Base-by-base conservation (phyloP, 2,113 vertebrate genomes). In the Oreochromis niloticus region DNA sequence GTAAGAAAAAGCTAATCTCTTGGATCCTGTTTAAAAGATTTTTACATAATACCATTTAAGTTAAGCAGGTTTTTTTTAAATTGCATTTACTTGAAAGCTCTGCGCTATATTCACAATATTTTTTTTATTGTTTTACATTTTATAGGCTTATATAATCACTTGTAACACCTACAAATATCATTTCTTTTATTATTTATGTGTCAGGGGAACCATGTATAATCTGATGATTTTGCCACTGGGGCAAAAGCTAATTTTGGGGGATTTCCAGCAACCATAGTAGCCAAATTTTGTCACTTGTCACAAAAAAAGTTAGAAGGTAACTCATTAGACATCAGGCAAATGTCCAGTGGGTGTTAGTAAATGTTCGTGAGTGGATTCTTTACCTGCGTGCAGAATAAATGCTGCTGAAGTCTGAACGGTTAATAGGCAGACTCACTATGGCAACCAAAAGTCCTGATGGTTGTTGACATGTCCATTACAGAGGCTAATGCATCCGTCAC, bases 171-270 rank as follows among this genome's bases (percentile, higher is more conserved):
- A 1, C 34, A 39, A 39, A 68, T 12, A 50, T 39, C 4, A 48
- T 75, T 27, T 50, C 24, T 75, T 32, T 32, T 32, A 54, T 22
- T 50, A 19, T 48, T 50, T 32, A 3, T 19, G 43, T 75, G 24
- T 50, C 0, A 78, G 24, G 43, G 4, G 16, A 48, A 50, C 9
- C 46, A 11, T n/a, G 27, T n/a, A 34, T 24, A 78, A 30, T 32
- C 16, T 78, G 0, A 78, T 1, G 6, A 50, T 32, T 32, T 19
- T 9, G 46, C 27, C 27, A n/a, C 3, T 32, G 9, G 16, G 24
- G 24, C 6, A 32, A 50, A 30, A 46, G 10, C 27, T 8, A 12
- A 19, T 32, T 32, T 75, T 12, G 10, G 24, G 46, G 27, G 46
- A 17, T 32, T 78, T 52, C 24, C 43, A 50, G 24, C 24, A 78